Conservation (phyloP, 2,888 invertebrate species). For the Iphiclides podalirius region DNA sequence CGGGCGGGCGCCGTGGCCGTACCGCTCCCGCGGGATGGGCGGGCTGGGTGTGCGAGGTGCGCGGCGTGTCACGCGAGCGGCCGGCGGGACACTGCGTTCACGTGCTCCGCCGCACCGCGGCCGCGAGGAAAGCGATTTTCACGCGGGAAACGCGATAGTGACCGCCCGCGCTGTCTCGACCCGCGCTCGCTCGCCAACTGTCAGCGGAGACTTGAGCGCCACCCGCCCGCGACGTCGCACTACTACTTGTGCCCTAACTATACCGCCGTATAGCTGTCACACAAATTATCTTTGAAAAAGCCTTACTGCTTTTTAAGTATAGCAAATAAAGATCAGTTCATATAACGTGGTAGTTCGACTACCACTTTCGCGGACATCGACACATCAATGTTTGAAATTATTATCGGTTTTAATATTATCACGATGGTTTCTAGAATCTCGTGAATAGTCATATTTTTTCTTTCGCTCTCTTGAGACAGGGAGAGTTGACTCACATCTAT, state of each 20-base stretch:
- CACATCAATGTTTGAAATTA: too few relatives aligned
- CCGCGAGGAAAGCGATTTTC: constrained; percentile 77
- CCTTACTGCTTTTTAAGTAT: too few relatives aligned
- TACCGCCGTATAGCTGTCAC: too few relatives aligned
- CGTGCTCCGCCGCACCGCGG: constrained; percentile 60
- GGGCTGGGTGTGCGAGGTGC: constrained; percentile 46
- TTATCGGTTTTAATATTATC: too few relatives aligned
- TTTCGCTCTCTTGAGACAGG: too few relatives aligned
- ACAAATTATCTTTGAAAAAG: too few relatives aligned
- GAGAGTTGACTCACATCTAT: too few relatives aligned
- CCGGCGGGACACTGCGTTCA: constrained; percentile 77
- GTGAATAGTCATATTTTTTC: too few relatives aligned
- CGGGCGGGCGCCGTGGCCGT: constrained; percentile 60
- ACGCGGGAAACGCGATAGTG: constrained; percentile 75
- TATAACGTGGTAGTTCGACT: too few relatives aligned
- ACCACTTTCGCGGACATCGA: too few relatives aligned
- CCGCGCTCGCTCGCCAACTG: constrained; percentile 64
- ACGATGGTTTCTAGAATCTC: too few relatives aligned
- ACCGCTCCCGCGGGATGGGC: constrained; percentile 55
- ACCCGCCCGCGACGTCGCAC: constrained; percentile 32
- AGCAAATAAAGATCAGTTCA: too few relatives aligned
- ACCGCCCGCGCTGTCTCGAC: constrained; percentile 67
- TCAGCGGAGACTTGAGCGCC: constrained; percentile 42
- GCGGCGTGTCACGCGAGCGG: constrained; percentile 77
- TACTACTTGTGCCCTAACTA: constrained; percentile 26